These are phyloP conservation scores for Eonycteris spelaea DNA, from an alignment of 2,113 vertebrate genomes.

Conservation along the genomic window DNA sequence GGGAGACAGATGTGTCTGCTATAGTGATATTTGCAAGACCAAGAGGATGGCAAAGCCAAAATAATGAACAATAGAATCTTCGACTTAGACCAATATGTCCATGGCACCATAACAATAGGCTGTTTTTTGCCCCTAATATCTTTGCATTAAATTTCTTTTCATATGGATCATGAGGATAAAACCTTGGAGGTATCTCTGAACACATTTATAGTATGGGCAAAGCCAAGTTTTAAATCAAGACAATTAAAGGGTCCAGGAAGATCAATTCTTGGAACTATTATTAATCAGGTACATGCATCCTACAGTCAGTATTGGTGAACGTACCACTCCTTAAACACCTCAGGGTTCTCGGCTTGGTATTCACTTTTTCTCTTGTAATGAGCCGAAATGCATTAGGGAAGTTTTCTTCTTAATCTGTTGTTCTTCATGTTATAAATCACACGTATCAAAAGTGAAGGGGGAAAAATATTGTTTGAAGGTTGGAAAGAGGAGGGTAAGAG, in stretches of 20 bases:
- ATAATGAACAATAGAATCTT: not conserved
- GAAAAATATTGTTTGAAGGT: not conserved
- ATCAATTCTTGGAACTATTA: not conserved
- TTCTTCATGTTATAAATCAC: not conserved
- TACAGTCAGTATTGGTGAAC: not conserved
- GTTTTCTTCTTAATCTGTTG: not conserved
- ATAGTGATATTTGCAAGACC: not conserved
- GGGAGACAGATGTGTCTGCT: not conserved
- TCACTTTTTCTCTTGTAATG: not conserved
- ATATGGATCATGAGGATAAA: not conserved
- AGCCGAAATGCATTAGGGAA: not conserved
- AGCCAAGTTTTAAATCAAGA: not conserved
- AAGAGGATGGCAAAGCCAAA: not conserved
- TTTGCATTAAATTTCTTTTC: not conserved
- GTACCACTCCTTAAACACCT: not conserved
- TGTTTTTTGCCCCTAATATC: no score
- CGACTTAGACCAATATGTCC: no score
- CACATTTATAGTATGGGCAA: not conserved
- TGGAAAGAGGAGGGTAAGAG: not conserved
- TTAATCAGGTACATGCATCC: not conserved
- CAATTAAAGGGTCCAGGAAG: not conserved
- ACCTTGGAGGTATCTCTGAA: not conserved
- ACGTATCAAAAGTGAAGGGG: not conserved
- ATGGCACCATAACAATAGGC: not conserved
- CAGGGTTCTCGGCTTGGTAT: rapidly evolving